Evolutionary conservation across 1,140 invertebrate genomes (phyloP).

Genomic region (Spodoptera frugiperda): DNA sequence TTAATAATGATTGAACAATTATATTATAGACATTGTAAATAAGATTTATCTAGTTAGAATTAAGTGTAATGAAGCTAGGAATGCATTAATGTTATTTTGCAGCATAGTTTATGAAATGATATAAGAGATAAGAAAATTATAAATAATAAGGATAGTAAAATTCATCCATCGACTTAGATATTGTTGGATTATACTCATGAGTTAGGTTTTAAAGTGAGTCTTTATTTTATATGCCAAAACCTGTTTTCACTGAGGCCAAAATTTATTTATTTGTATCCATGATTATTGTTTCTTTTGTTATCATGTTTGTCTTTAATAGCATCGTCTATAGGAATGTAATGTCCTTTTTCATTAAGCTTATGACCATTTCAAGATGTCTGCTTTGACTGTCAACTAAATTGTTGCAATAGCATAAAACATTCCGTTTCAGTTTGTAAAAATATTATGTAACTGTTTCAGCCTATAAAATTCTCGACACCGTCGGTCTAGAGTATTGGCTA

Average conservation of each 20-base stretch:
- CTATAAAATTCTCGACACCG: background rate
- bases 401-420: conserved; percentile 43
- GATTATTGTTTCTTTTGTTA: conserved; percentile 50
- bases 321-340: background rate
- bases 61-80: conserved; percentile 81
- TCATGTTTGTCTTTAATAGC: conserved; percentile 34
- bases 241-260: conserved; percentile 65
- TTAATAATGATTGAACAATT: conserved; percentile 78
- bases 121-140: conserved; percentile 61
- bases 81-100: conserved; percentile 82
- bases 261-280: conserved; percentile 49
- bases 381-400: conserved; percentile 18
- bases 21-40: conserved; percentile 81
- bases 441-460: conserved; percentile 4
- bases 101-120: conserved; percentile 71
- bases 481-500: too few relatives aligned
- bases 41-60: conserved; percentile 79
- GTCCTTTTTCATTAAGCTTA: background rate
- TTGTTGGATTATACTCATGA: conserved; percentile 67
- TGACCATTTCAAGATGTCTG: background rate
- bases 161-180: conserved; percentile 69
- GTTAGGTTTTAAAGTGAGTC: conserved; percentile 61
- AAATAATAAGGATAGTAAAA: conserved; percentile 68
- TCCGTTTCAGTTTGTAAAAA: conserved; percentile 38
- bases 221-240: conserved; percentile 69